A percentile compares a stretch with the other conserved stretches of the same genome.
phyloP scores from a whole-genome alignment of 2,888 invertebrate species.

The Apotomis turbidana region DNA sequence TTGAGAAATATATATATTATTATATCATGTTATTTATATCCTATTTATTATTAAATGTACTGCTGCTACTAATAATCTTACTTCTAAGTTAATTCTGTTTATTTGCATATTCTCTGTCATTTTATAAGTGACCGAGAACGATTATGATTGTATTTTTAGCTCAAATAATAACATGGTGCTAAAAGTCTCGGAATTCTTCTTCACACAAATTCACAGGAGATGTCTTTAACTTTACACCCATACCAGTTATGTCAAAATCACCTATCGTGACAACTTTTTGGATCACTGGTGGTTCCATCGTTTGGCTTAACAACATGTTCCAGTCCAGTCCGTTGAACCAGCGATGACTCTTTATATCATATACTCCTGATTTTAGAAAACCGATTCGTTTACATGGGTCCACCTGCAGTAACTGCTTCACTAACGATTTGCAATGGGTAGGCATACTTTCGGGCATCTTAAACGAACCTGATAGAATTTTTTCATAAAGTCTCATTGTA shows the following conservation, averaged over 20 bases:
- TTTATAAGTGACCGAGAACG: too few species aligned
- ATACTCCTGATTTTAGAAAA: slow-evolving; percentile 92
- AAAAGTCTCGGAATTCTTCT: slow-evolving; percentile 28
- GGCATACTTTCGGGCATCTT: slow-evolving; percentile 92
- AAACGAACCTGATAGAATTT: slow-evolving; percentile 94
- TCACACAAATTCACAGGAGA: slow-evolving; percentile 13
- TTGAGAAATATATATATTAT: too few species aligned
- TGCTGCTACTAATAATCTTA: too few species aligned
- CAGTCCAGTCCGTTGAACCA: slow-evolving; percentile 87
- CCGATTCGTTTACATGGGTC: slow-evolving; percentile 87
- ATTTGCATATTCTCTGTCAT: too few species aligned
- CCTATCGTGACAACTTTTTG: background rate
- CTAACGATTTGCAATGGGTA: slow-evolving; percentile 89
- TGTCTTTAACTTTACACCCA: background rate
- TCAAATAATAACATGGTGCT: background rate
- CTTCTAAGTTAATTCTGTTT: too few species aligned
- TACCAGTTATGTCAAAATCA: too few species aligned
- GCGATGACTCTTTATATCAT: slow-evolving; percentile 94
- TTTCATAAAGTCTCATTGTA: slow-evolving; percentile 95
- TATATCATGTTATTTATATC: too few species aligned
- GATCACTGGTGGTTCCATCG: slow-evolving; percentile 12
- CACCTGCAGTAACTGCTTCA: slow-evolving; percentile 89
- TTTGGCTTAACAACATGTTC: slow-evolving; percentile 18
- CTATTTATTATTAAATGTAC: too few species aligned
- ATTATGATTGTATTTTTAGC: too few species aligned